Evolutionary conservation across 2,113 vertebrate genomes (phyloP).

Genomic region (Leptosomus discolor): DNA sequence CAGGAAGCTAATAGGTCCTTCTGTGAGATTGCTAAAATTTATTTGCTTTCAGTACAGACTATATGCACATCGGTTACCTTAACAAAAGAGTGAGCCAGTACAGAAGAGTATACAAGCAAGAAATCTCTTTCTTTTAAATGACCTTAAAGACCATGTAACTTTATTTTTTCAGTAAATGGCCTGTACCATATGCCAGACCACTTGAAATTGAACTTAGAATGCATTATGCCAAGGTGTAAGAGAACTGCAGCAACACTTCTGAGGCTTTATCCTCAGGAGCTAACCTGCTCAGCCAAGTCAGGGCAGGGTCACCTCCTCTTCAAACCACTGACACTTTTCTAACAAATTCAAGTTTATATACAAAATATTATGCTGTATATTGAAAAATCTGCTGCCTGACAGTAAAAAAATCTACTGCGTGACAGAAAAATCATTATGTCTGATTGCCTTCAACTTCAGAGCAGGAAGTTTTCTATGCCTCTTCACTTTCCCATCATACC

Average conservation of each 20-base stretch:
- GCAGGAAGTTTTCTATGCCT: not conserved
- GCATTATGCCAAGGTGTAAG: not conserved
- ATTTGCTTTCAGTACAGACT: not conserved
- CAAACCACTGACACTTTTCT: not conserved
- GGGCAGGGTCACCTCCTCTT: not conserved
- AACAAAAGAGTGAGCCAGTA: not conserved
- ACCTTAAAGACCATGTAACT: not conserved
- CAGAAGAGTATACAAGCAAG: not conserved
- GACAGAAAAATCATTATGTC: not conserved
- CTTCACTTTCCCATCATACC: not conserved
- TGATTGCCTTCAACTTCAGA: not conserved
- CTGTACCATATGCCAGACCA: not conserved
- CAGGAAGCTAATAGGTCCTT: not conserved
- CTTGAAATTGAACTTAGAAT: not conserved
- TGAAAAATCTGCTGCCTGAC: not conserved
- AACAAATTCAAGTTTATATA: not conserved
- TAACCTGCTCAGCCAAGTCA: not conserved
- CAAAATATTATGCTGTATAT: not conserved
- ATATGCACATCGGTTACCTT: rapidly evolving
- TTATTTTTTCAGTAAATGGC: not conserved
- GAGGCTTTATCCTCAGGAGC: not conserved
- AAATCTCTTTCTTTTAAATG: not conserved
- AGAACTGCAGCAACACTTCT: not conserved
- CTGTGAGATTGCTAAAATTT: not conserved
- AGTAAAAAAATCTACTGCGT: not conserved